Percentiles rank a stretch among this genome's conserved stretches.
Conservation (phyloP, 1,140 invertebrate genomes). For the Oncopeltus fasciatus region DNA sequence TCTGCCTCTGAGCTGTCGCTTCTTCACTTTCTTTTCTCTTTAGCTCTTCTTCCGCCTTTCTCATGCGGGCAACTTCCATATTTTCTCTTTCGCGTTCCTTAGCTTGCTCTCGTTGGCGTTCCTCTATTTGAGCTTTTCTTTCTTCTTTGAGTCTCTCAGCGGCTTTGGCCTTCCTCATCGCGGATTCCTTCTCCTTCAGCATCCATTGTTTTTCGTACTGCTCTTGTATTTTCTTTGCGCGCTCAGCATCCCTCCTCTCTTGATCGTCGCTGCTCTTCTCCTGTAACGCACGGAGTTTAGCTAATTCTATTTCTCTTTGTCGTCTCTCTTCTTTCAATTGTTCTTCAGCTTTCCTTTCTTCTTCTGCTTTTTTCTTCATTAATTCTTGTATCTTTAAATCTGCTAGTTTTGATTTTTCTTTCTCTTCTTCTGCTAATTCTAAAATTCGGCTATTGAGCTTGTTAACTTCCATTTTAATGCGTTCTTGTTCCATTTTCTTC, state of each 20-base stretch:
- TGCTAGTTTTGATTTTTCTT: constrained; percentile 41
- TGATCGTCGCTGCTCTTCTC: constrained; percentile 31
- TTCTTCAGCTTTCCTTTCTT: constrained; percentile 37
- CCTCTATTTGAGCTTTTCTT: constrained; percentile 26
- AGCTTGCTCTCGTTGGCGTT: constrained; percentile 37
- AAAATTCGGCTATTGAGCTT: constrained; percentile 40
- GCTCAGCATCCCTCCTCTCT: constrained; percentile 37
- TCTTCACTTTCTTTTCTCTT: constrained; percentile 35
- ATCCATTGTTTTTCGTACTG: constrained; percentile 22
- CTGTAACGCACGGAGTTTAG: constrained; percentile 32
- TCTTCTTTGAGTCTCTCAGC: neutral
- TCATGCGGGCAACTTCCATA: constrained; percentile 40
- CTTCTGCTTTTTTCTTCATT: constrained; percentile 39
- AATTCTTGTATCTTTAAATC: constrained; percentile 44
- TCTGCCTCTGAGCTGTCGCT: no score
- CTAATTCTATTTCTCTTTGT: constrained; percentile 36
- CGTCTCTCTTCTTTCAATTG: constrained; percentile 33
- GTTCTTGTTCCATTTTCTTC: constrained; percentile 33
- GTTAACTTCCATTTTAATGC: constrained; percentile 27
- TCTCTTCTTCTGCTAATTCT: constrained; percentile 37
- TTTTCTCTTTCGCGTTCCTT: constrained; percentile 43
- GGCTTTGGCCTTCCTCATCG: neutral
- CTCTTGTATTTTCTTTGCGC: constrained; percentile 37
- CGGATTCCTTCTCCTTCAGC: neutral
- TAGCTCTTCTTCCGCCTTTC: constrained; percentile 26